Conservation (phyloP, 1,140 invertebrate genomes). For the Macrocentrus cingulum region DNA sequence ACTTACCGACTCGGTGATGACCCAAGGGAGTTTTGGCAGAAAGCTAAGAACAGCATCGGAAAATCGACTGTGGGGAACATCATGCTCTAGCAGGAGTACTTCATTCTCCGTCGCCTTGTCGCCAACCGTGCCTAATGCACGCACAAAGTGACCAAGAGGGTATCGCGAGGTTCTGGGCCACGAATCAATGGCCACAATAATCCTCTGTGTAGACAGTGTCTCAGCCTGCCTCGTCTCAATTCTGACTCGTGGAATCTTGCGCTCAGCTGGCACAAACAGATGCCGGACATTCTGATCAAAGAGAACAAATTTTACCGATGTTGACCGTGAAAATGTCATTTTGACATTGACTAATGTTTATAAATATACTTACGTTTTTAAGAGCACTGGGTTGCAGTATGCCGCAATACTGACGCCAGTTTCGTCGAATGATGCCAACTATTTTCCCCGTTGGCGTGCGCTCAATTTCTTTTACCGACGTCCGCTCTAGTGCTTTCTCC, state of each 20-base stretch:
- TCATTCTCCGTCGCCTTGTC: slow-evolving; percentile 94
- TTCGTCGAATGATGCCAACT: slow-evolving; percentile 93
- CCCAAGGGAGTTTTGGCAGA: slow-evolving; percentile 88
- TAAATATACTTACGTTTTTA: slow-evolving; percentile 64
- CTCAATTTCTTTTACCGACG: slow-evolving; percentile 49
- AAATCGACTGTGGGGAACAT: slow-evolving; percentile 94
- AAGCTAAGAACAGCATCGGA: slow-evolving; percentile 92
- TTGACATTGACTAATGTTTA: slow-evolving; percentile 12
- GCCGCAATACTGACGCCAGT: slow-evolving; percentile 97
- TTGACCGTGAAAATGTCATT: slow-evolving; percentile 13
- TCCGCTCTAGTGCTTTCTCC: slow-evolving; percentile 58
- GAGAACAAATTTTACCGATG: slow-evolving; percentile 25
- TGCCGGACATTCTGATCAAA: slow-evolving; percentile 69
- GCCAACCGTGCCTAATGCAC: slow-evolving; percentile 79
- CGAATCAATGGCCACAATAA: slow-evolving; percentile 89
- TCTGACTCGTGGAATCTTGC: slow-evolving; percentile 85
- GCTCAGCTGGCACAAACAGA: slow-evolving; percentile 88
- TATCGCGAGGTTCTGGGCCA: slow-evolving; percentile 88
- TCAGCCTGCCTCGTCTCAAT: slow-evolving; percentile 90
- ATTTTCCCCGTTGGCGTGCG: slow-evolving; percentile 81
- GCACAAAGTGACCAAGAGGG: slow-evolving; percentile 83
- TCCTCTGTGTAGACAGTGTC: slow-evolving; percentile 76
- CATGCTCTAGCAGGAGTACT: slow-evolving; percentile 93
- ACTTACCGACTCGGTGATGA: slow-evolving; percentile 77
- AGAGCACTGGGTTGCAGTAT: slow-evolving; percentile 81